These are phyloP conservation scores for Peromyscus leucopus DNA, from an alignment of 2,113 vertebrate genomes.

Conservation along the genomic window DNA sequence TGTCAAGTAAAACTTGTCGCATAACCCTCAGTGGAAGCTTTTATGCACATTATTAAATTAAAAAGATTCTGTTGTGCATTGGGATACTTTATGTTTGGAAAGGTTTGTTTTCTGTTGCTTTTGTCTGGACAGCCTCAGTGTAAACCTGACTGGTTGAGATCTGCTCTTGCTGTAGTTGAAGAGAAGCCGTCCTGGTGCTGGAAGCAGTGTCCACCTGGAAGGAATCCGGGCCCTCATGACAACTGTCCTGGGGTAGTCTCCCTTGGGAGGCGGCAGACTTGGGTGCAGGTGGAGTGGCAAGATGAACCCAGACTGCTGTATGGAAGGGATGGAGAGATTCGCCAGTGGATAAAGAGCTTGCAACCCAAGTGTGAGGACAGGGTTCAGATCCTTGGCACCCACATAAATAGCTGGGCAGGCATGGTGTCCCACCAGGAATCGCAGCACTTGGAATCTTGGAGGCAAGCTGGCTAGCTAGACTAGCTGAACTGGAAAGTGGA, in stretches of 20 bases:
- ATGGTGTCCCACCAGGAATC: neutral
- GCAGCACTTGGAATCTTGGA: neutral
- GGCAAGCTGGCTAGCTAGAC: neutral
- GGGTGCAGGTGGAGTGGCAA: neutral
- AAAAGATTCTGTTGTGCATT: neutral
- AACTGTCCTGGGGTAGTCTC: neutral
- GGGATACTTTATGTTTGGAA: neutral
- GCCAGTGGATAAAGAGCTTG: neutral
- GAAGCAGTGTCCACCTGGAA: neutral
- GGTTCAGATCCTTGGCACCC: neutral
- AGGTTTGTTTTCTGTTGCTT: neutral
- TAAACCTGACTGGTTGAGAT: neutral
- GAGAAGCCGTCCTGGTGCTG: no score
- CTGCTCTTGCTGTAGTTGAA: neutral
- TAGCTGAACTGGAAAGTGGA: neutral
- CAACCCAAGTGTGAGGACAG: neutral
- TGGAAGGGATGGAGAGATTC: neutral
- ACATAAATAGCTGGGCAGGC: neutral
- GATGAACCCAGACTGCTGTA: neutral
- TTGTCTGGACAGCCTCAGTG: neutral
- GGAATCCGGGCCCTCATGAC: neutral
- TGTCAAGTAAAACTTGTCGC: constrained; percentile 35
- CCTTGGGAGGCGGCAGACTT: neutral
- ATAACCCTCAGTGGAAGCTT: constrained; percentile 15
- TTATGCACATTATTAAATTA: constrained; percentile 9